These are phyloP conservation scores for Anthophora plumipes DNA, from an alignment of 2,888 invertebrate genomes.

Conservation along the genomic window DNA sequence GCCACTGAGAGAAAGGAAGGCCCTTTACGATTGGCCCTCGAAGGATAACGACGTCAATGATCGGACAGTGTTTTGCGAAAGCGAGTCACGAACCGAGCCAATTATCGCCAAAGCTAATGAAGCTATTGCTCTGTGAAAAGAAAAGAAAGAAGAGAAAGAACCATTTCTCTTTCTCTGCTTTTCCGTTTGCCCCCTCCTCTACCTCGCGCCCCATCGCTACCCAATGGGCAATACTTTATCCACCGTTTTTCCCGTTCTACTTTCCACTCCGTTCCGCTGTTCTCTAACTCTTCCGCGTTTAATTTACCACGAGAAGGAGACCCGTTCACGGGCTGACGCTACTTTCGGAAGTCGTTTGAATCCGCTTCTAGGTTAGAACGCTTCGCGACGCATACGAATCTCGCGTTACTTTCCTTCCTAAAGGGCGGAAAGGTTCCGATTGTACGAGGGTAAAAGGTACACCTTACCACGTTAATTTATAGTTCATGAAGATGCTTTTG, in stretches of 20 bases:
- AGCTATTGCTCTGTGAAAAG: slow-evolving; percentile 55
- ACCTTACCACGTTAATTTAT: slow-evolving; percentile 4
- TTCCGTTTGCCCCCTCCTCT: neutral
- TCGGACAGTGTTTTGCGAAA: slow-evolving; percentile 49
- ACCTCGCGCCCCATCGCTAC: neutral
- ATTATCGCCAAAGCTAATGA: slow-evolving; percentile 71
- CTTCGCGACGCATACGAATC: slow-evolving; percentile 15
- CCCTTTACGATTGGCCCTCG: slow-evolving; percentile 19
- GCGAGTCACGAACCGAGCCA: slow-evolving; percentile 68
- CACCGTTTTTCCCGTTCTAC: neutral
- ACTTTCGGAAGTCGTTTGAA: neutral
- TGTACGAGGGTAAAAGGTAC: neutral
- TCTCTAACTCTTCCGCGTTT: slow-evolving; percentile 22
- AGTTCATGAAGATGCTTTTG: neutral
- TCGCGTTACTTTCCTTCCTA: neutral
- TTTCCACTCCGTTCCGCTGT: neutral
- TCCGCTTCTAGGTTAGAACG: neutral
- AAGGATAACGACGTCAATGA: slow-evolving; percentile 57
- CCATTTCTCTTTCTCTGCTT: neutral
- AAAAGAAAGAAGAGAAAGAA: slow-evolving; percentile 52
- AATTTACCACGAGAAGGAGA: neutral
- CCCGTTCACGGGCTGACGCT: neutral
- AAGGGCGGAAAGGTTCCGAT: neutral
- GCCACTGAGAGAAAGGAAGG: neutral
- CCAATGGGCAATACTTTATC: slow-evolving; percentile 5